A percentile compares a stretch with the other conserved stretches of the same genome.
Conservation (phyloP, 2,888 invertebrate genomes). For the Drosophila neotestacea region DNA sequence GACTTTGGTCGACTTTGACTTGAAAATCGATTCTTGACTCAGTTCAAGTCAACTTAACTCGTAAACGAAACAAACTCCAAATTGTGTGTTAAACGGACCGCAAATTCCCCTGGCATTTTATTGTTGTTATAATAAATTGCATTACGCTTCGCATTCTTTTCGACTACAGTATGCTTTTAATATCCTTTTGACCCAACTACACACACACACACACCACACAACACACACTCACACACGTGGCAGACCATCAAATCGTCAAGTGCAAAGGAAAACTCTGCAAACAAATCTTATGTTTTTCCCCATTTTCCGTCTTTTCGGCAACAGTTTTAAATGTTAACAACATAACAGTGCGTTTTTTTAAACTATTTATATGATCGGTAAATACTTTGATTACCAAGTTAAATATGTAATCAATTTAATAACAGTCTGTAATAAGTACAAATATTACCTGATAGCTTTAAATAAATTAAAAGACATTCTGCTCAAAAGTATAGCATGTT, state of each 20-base stretch:
- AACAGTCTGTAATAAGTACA: no score
- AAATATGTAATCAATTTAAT: no score
- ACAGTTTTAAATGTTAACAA: no score
- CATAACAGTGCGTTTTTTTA: no score
- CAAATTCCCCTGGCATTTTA: constrained; percentile 52
- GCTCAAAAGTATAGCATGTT: no score
- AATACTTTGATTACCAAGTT: no score
- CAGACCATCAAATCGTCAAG: constrained; percentile 13
- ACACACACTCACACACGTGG: constrained; percentile 14
- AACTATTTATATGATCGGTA: no score
- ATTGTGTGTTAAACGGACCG: constrained; percentile 59
- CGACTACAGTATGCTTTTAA: constrained; percentile 1
- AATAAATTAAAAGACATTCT: no score
- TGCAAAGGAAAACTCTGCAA: constrained; percentile 4
- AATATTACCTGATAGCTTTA: no score
- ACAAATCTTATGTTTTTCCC: constrained; percentile 1
- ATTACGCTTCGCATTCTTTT: constrained; percentile 43
- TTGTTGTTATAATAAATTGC: constrained; percentile 62
- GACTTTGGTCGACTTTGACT: constrained; percentile 18
- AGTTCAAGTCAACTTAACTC: constrained; percentile 6
- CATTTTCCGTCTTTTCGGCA: neutral
- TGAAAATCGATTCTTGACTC: constrained; percentile 51
- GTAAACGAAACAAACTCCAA: constrained; percentile 24
- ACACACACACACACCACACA: neutral
- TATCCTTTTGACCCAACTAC: constrained; percentile 6